Conservation (phyloP, 2,113 vertebrate genomes). For the Dunckerocampus dactyliophorus region DNA sequence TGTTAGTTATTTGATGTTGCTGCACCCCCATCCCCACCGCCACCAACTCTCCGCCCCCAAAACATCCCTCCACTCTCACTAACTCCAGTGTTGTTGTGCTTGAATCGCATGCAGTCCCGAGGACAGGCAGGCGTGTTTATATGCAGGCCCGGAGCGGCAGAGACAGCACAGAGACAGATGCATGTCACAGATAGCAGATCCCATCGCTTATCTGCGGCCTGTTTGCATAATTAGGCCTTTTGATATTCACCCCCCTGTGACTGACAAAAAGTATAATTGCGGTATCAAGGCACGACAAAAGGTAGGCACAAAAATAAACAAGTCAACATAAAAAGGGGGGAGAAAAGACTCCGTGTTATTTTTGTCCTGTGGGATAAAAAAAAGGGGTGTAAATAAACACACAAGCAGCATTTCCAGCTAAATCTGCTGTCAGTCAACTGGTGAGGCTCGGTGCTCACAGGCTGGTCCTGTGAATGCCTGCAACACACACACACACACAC, state of each 20-base stretch:
- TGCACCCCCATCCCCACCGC: constrained; percentile 33
- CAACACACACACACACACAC: constrained; percentile 37
- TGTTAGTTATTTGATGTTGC: constrained; percentile 74
- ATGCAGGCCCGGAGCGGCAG: constrained; percentile 73
- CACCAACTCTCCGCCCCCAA: constrained; percentile 52
- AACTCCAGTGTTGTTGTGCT: constrained; percentile 66
- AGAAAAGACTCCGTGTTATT: constrained; percentile 72
- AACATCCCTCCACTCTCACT: constrained; percentile 36
- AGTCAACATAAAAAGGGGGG: constrained; percentile 69
- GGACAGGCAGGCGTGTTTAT: constrained; percentile 71
- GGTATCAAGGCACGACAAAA: constrained; percentile 72
- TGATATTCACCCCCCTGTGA: constrained; percentile 67
- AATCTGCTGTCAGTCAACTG: constrained; percentile 79
- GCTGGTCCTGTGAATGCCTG: constrained; percentile 73
- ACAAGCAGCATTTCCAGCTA: constrained; percentile 63
- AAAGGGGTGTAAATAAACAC: constrained; percentile 30
- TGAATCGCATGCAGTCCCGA: constrained; percentile 69
- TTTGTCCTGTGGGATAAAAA: constrained; percentile 72
- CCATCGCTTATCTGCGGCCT: constrained; percentile 72
- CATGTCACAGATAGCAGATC: constrained; percentile 80
- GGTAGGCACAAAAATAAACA: constrained; percentile 74
- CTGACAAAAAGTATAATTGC: constrained; percentile 78
- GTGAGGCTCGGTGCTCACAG: constrained; percentile 72
- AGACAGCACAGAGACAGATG: constrained; percentile 76
- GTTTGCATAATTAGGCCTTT: constrained; percentile 76